Evolutionary conservation across 2,888 invertebrate species (phyloP).

Genomic region (Priocnemis perturbator): DNA sequence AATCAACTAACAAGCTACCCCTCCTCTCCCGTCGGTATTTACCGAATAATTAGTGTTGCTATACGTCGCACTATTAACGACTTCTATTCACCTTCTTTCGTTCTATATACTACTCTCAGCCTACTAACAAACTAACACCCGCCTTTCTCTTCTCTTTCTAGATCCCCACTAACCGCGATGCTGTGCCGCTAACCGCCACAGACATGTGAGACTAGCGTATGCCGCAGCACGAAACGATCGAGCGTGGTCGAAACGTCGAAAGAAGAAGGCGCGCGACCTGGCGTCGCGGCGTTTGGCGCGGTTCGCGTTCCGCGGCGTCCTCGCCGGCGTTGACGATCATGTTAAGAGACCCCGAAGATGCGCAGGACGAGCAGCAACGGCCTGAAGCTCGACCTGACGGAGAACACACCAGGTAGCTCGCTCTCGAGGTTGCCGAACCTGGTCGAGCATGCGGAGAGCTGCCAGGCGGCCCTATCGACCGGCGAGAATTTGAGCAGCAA

Average conservation of each 20-base stretch:
- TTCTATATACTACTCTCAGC: neutral
- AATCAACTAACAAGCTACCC: no score
- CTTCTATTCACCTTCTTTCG: neutral
- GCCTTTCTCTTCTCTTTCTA: slow-evolving; percentile 48
- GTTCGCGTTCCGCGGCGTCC: slow-evolving; percentile 12
- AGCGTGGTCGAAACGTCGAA: no score
- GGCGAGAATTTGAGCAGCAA: slow-evolving; percentile 67
- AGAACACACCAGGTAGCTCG: slow-evolving; percentile 74
- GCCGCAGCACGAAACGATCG: no score
- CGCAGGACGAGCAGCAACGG: slow-evolving; percentile 72
- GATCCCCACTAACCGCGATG: slow-evolving; percentile 42
- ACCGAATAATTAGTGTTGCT: no score
- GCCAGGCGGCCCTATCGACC: slow-evolving; percentile 47
- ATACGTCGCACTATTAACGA: neutral
- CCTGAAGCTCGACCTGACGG: slow-evolving; percentile 73
- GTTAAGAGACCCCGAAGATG: slow-evolving; percentile 65
- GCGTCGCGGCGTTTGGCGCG: neutral
- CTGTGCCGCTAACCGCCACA: no score
- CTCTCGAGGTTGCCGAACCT: slow-evolving; percentile 70
- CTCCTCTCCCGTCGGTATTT: no score
- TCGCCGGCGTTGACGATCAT: slow-evolving; percentile 62
- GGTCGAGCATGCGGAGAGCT: slow-evolving; percentile 72
- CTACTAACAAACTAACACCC: slow-evolving; percentile 35
- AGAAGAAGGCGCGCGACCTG: no score
- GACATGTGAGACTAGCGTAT: no score